phyloP scores from a whole-genome alignment of 2,888 invertebrate species.

The Cistogaster globosa region DNA sequence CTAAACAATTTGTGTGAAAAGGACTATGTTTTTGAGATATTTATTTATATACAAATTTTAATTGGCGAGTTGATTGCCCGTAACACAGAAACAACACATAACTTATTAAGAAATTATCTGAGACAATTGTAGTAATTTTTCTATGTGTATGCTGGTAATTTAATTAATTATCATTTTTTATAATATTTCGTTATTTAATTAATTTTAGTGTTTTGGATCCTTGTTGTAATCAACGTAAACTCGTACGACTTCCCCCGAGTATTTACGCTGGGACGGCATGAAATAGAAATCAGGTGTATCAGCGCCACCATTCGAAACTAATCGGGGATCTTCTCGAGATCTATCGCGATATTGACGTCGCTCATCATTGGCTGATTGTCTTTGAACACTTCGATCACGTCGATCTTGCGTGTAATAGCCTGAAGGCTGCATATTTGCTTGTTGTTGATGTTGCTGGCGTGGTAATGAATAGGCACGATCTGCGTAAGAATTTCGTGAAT shows the following conservation, averaged over 20 bases:
- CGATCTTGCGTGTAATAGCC: slow-evolving; percentile 85
- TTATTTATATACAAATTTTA: no score
- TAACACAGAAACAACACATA: background rate
- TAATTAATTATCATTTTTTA: slow-evolving; percentile 23
- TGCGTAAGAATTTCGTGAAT: slow-evolving; percentile 81
- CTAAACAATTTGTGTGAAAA: no score
- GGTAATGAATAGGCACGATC: slow-evolving; percentile 91
- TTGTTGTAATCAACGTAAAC: slow-evolving; percentile 93
- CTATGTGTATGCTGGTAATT: background rate
- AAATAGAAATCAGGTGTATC: slow-evolving; percentile 93
- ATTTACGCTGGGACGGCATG: slow-evolving; percentile 96
- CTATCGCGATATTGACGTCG: slow-evolving; percentile 80
- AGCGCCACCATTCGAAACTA: slow-evolving; percentile 79
- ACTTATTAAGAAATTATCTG: background rate
- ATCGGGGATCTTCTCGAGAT: slow-evolving; percentile 80
- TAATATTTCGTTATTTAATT: slow-evolving; percentile 5
- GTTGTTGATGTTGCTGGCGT: slow-evolving; percentile 83
- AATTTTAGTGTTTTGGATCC: slow-evolving; percentile 85
- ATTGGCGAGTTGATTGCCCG: no score
- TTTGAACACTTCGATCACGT: slow-evolving; percentile 83
- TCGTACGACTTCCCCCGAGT: slow-evolving; percentile 94
- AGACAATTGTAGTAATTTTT: background rate
- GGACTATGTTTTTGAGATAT: no score
- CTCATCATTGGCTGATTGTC: slow-evolving; percentile 72
- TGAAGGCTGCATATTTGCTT: slow-evolving; percentile 79